Conservation (phyloP, 2,797 vertebrate species). For the Clarias pachynema region DNA sequence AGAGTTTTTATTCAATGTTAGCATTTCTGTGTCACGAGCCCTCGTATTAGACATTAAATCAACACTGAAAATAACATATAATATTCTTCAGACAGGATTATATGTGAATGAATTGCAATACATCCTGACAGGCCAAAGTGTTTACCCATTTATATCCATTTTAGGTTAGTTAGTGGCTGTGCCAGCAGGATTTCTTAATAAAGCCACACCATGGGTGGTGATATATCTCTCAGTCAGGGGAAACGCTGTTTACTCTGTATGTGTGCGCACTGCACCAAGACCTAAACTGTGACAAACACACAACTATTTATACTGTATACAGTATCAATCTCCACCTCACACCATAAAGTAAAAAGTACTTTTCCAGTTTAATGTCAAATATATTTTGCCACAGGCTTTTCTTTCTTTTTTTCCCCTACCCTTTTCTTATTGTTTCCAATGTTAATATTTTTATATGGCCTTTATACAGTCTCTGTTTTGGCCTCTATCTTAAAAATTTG, state of each 20-base stretch:
- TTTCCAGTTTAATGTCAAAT: conserved; percentile 10
- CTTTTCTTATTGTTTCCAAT: not conserved
- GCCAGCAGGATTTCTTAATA: conserved; percentile 41
- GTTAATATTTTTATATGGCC: conserved; percentile 8
- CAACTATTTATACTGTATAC: conserved; percentile 21
- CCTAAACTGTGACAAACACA: conserved; percentile 28
- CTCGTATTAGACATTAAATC: not conserved
- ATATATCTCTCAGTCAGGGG: conserved; percentile 59
- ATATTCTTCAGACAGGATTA: not conserved
- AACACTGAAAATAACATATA: not conserved
- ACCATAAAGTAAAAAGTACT: not conserved
- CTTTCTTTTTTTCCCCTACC: too few species aligned
- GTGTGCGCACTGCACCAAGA: conserved; percentile 25
- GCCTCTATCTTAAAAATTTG: not conserved
- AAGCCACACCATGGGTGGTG: conserved; percentile 46
- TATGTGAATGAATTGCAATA: conserved; percentile 16
- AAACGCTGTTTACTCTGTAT: conserved; percentile 60
- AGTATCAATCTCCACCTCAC: conserved; percentile 19
- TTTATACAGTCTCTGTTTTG: not conserved
- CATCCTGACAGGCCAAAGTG: not conserved
- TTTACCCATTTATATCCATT: conserved; percentile 30
- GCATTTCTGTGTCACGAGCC: not conserved
- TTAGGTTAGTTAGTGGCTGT: conserved; percentile 24
- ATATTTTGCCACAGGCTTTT: not conserved
- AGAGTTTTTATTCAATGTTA: not conserved